Percentiles rank a stretch among this genome's conserved stretches.
Evolutionary conservation across 2,113 vertebrate genomes (phyloP).

Genomic region (Aptenodytes patagonicus): DNA sequence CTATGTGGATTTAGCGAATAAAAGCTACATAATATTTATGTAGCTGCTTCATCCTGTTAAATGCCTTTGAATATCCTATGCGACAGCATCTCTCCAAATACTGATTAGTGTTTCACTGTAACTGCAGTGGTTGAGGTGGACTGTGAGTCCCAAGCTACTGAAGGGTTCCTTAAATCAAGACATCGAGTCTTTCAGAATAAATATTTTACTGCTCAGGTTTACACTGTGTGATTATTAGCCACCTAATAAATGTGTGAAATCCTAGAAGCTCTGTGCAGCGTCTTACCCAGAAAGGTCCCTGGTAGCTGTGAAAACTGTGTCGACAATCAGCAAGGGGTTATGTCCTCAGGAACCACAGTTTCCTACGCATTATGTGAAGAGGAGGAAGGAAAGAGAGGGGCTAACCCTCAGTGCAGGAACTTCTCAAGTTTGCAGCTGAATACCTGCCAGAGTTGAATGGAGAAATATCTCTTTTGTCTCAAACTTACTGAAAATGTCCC

Average conservation of each 20-base stretch:
- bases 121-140: neutral
- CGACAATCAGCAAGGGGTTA: neutral
- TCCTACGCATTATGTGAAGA: neutral
- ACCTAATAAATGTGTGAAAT: neutral
- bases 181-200: neutral
- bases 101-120: neutral
- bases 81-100: neutral
- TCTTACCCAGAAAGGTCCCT: neutral
- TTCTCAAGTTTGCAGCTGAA: neutral
- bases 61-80: neutral
- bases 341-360: neutral
- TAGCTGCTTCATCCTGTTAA: neutral
- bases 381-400: neutral
- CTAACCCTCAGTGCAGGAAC: neutral
- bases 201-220: neutral
- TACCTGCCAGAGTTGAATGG: neutral
- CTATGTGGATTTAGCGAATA: neutral
- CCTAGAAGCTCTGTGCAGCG: neutral
- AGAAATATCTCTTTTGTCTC: neutral
- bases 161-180: neutral
- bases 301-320: neutral
- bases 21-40: neutral
- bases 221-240: neutral
- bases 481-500: neutral
- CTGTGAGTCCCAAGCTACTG: neutral